Conservation (phyloP, 2,113 vertebrate species). For the Pomatostomus ruficeps region DNA sequence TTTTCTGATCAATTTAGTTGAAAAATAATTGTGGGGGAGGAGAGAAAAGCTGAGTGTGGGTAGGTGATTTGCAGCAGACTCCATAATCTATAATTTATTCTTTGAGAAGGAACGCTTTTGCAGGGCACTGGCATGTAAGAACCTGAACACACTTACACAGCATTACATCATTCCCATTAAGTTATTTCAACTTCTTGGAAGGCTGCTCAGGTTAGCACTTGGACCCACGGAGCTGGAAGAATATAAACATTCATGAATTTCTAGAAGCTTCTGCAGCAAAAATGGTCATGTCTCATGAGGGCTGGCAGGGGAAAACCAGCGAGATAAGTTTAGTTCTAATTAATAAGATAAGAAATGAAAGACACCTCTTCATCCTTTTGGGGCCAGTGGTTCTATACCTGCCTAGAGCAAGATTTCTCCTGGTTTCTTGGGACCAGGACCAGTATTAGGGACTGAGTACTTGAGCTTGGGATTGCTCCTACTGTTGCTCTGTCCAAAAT, state of each 20-base stretch:
- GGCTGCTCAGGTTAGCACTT: background rate
- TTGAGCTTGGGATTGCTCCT: rapidly evolving
- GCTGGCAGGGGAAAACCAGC: background rate
- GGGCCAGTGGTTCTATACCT: background rate
- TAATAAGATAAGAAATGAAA: background rate
- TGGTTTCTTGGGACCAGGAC: background rate
- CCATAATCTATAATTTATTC: background rate
- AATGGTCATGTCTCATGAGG: background rate
- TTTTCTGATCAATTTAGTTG: conserved; percentile 4
- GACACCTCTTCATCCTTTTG: background rate
- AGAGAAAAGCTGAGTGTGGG: background rate
- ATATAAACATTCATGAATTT: conserved; percentile 23
- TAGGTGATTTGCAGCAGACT: conserved; percentile 23
- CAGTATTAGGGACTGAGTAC: background rate
- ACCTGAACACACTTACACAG: background rate
- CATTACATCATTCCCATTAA: conserved; percentile 57
- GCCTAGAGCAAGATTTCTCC: background rate
- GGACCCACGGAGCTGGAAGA: conserved; percentile 4
- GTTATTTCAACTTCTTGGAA: conserved; percentile 57
- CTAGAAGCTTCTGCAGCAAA: background rate
- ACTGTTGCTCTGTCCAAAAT: background rate
- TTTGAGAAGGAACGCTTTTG: conserved; percentile 35
- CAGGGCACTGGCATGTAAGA: conserved; percentile 30
- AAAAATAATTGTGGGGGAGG: background rate
- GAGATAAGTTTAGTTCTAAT: background rate